Conservation (phyloP, 2,888 invertebrate species). For the Dendrolimus pini region DNA sequence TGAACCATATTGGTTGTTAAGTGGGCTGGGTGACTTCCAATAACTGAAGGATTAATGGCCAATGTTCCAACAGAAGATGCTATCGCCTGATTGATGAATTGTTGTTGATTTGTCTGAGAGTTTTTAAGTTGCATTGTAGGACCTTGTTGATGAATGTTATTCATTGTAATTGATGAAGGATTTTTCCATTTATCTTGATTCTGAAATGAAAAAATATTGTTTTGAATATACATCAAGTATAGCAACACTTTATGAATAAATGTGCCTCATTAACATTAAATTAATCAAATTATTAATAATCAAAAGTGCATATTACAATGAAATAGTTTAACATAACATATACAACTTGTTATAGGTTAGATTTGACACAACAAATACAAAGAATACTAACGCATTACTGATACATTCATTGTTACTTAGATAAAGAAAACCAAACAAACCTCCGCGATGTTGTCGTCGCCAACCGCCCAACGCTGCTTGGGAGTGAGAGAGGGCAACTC, state of each 20-base stretch:
- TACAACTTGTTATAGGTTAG: not conserved
- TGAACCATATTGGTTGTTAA: conserved; percentile 71
- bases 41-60: conserved; percentile 67
- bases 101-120: conserved; percentile 72
- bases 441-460: conserved; percentile 92
- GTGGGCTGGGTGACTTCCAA: conserved; percentile 66
- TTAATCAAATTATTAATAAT: too few species aligned
- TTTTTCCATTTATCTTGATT: conserved; percentile 93
- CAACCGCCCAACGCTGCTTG: conserved; percentile 91
- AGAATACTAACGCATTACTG: not conserved
- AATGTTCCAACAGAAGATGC: conserved; percentile 65
- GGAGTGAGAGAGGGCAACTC: conserved; percentile 86
- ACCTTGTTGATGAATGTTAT: conserved; percentile 77
- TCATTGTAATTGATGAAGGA: conserved; percentile 77
- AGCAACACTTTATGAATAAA: too few species aligned
- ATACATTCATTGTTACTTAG: not conserved
- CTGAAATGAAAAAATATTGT: conserved; percentile 65
- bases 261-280: too few species aligned
- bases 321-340: too few species aligned
- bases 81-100: conserved; percentile 66
- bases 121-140: conserved; percentile 63
- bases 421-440: conserved; percentile 71
- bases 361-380: conserved; percentile 1
- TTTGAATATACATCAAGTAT: not conserved
- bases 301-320: too few species aligned